Evolutionary conservation across 2,888 invertebrate species (phyloP), one percentile per base, ranked within the genome.

Genomic region (Rhingia campestris): DNA sequence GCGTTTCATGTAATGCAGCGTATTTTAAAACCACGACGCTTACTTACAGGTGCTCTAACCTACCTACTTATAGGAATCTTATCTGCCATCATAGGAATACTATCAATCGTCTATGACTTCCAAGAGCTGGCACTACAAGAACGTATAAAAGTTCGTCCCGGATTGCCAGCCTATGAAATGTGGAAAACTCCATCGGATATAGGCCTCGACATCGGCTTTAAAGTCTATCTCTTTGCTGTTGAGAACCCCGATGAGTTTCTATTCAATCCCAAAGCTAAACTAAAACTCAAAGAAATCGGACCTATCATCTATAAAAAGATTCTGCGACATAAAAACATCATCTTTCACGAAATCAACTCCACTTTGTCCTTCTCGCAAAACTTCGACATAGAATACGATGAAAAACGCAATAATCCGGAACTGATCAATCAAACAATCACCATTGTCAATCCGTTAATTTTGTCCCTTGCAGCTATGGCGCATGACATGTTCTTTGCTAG

Each of bases 231-330:
- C 10, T 96, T 96, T 91, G 96, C 96, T 88, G 93, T 96, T 6
- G 96, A 96, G 7, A 96, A 96, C 90, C 93, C 93, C 80, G 94
- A 95, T 58, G 93, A 93, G 73, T 96, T 94, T 89, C 89, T 95
- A 72, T 89, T 91, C 14, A 95, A 95, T 0, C 88, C 92, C 6
- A 94, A 94, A 59, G 89, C 90, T 0, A 95, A 95, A 87, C 90
- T 96, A 6, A 92, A 93, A 33, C 91, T 96, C 3, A 89, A 94
- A 81, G 94, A 97, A 91, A 92, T 95, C 39, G 96, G 96, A 4
- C 96, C 96, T 0, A 87, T 87, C 59, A 51, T 86, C 49, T 87
- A 84, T 56, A 72, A 70, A 4, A 76, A 86, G 37, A 41, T 70
- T 0, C 14, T 77, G 14, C 67, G 37, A 0, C 84, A 84, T 45